phyloP scores from a whole-genome alignment of 2,797 vertebrate species.

The Sus cebifrons region DNA sequence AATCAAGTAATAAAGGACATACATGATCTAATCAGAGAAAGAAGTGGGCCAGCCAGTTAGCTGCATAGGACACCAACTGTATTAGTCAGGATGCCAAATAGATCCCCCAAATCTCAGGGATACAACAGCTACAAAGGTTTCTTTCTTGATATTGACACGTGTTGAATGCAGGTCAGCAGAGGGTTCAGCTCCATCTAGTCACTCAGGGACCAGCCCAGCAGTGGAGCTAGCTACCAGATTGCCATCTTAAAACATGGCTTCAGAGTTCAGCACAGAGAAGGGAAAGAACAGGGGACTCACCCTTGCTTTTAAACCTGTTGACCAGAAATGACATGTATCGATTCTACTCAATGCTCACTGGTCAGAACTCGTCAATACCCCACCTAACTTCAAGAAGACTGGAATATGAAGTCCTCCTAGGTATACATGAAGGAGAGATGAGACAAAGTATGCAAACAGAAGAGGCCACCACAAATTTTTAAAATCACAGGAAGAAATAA shows the following conservation, averaged over 20 bases:
- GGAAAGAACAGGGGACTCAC: neutral
- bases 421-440: neutral
- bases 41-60: neutral
- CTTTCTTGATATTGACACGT: neutral
- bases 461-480: neutral
- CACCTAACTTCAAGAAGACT: neutral
- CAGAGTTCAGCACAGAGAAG: neutral
- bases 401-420: neutral
- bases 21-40: conserved; percentile 45
- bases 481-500: neutral
- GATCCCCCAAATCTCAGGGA: neutral
- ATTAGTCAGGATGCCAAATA: neutral
- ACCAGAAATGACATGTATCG: neutral
- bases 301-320: neutral
- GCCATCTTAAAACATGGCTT: neutral
- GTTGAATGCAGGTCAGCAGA: neutral
- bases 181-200: neutral
- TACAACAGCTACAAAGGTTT: neutral
- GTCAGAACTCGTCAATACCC: neutral
- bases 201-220: neutral
- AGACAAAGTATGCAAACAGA: neutral
- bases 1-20: conserved; percentile 26
- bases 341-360: neutral
- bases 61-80: neutral
- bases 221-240: neutral